Conservation (phyloP, 2,797 vertebrate species). For the Diplodus sargus region DNA sequence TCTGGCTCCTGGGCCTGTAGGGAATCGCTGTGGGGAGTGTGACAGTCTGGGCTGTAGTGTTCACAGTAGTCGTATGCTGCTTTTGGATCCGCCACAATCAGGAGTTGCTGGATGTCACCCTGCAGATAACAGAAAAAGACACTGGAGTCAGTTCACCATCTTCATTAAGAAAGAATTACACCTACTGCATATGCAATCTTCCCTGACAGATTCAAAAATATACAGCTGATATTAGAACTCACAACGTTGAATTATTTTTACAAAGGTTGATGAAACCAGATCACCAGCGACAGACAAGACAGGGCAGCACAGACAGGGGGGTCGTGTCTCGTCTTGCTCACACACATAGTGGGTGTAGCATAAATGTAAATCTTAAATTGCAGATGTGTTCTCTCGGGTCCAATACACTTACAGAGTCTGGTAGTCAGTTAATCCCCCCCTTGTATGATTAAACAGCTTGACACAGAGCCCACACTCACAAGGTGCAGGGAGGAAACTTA, state of each 20-base stretch:
- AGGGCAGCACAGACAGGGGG: conserved; percentile 6
- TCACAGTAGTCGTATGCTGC: conserved; percentile 98
- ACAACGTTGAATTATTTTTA: conserved; percentile 12
- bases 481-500: conserved; percentile 47
- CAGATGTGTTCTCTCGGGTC: conserved; percentile 31
- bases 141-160: neutral
- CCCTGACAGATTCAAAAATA: neutral
- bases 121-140: conserved; percentile 69
- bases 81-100: conserved; percentile 93
- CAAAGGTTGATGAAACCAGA: conserved; percentile 15
- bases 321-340: conserved; percentile 57
- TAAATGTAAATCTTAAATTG: conserved; percentile 62
- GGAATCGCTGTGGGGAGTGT: conserved; percentile 87
- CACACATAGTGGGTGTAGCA: conserved; percentile 15
- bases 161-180: neutral
- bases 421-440: conserved; percentile 36
- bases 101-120: conserved; percentile 98
- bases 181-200: neutral
- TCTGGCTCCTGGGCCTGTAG: conserved; percentile 95
- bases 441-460: conserved; percentile 58
- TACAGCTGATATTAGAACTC: neutral
- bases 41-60: conserved; percentile 97
- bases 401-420: conserved; percentile 60
- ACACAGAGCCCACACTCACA: conserved; percentile 45
- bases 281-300: conserved; percentile 22